Percentiles rank a stretch among this genome's conserved stretches.
Evolutionary conservation across 2,888 invertebrate species (phyloP).

Genomic region (Unio pictorum): DNA sequence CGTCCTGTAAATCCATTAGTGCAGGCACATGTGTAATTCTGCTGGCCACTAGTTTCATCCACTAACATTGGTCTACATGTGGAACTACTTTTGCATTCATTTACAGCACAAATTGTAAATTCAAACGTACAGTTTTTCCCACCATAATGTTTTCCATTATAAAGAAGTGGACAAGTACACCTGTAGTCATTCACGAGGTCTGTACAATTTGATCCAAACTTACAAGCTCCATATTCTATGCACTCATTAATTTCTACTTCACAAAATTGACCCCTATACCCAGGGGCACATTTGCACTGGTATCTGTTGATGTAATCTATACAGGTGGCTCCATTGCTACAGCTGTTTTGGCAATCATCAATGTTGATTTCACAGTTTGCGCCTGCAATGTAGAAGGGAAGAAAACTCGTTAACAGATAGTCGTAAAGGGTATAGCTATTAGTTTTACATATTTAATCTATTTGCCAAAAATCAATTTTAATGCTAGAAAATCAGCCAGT

Average conservation of each 20-base stretch:
- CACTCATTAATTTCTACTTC: slow-evolving; percentile 72
- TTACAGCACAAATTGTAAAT: slow-evolving; percentile 56
- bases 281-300: slow-evolving; percentile 59
- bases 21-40: slow-evolving; percentile 90
- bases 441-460: too few species aligned
- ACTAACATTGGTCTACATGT: slow-evolving; percentile 87
- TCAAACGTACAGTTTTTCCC: slow-evolving; percentile 66
- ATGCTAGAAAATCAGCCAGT: too few species aligned
- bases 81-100: slow-evolving; percentile 77
- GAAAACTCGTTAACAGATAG: too few species aligned
- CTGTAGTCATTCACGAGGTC: slow-evolving; percentile 80
- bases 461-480: too few species aligned
- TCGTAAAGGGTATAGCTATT: too few species aligned
- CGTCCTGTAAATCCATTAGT: slow-evolving; percentile 87
- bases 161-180: slow-evolving; percentile 83
- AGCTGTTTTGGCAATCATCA: slow-evolving; percentile 84
- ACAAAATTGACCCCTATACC: slow-evolving; percentile 63
- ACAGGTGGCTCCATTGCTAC: slow-evolving; percentile 85
- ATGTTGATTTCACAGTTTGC: slow-evolving; percentile 90
- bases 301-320: slow-evolving; percentile 85
- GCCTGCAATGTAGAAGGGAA: slow-evolving; percentile 24
- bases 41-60: slow-evolving; percentile 75
- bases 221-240: slow-evolving; percentile 62
- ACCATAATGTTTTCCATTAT: slow-evolving; percentile 74
- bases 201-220: slow-evolving; percentile 75